Evolutionary conservation across 2,888 invertebrate species (phyloP).

Genomic region (Drosophila quasianomalipes): DNA sequence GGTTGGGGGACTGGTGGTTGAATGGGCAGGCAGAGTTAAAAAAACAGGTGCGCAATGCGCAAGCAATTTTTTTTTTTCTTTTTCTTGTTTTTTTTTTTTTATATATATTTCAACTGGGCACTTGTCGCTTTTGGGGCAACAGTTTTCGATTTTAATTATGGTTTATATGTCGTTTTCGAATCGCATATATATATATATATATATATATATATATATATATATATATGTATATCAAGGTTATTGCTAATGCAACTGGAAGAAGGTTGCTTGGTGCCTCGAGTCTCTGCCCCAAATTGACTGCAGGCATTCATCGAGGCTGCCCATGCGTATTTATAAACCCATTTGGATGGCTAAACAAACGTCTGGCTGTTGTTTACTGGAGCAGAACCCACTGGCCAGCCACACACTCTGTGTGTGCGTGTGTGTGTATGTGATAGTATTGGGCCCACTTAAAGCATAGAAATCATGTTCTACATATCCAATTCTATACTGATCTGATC

Average conservation of each 20-base stretch:
- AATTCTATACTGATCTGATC: constrained; percentile 25
- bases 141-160: constrained; percentile 73
- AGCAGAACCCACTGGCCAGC: constrained; percentile 44
- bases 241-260: constrained; percentile 18
- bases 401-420: background rate
- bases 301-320: constrained; percentile 23
- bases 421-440: background rate
- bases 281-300: constrained; percentile 19
- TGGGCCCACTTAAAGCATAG: constrained; percentile 13
- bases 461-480: constrained; percentile 39
- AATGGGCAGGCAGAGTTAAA: constrained; percentile 3
- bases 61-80: constrained; percentile 48
- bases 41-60: constrained; percentile 72
- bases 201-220: background rate
- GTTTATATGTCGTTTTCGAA: constrained; percentile 59
- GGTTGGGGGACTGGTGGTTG: background rate
- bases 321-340: constrained; percentile 41
- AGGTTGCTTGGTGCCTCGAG: constrained; percentile 10
- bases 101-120: constrained; percentile 40
- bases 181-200: constrained; percentile 28
- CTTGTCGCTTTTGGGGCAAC: constrained; percentile 63
- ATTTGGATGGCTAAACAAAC: constrained; percentile 34
- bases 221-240: constrained; percentile 40
- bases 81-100: background rate
- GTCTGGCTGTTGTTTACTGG: constrained; percentile 44